Evolutionary conservation across 53 echinoderm and acorn worm genomes (phyloP).

Genomic region (Apostichopus leukothele): DNA sequence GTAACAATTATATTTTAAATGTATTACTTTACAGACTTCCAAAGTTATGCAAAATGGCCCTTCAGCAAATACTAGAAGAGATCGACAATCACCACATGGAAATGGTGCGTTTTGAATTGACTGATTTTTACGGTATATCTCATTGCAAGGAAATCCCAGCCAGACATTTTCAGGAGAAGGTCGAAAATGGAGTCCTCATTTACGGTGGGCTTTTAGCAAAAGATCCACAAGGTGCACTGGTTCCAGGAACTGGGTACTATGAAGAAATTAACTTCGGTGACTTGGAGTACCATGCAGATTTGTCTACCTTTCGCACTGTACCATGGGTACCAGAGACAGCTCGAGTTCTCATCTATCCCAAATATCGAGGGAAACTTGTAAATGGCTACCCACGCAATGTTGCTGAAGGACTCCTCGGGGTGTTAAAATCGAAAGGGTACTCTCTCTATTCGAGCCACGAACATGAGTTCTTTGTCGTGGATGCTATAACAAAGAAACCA

Average conservation of each 20-base stretch:
- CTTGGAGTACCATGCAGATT: conserved; percentile 65
- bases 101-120: conserved; percentile 77
- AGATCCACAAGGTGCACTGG: conserved; percentile 57
- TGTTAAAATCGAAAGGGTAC: conserved; percentile 64
- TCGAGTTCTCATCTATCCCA: conserved; percentile 68
- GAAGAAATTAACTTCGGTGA: conserved; percentile 72
- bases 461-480: conserved; percentile 87
- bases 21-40: not conserved
- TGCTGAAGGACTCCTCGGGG: conserved; percentile 68
- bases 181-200: conserved; percentile 59
- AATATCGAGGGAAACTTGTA: conserved; percentile 48
- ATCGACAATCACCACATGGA: conserved; percentile 63
- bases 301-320: conserved; percentile 67
- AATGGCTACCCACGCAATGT: conserved; percentile 68
- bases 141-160: conserved; percentile 68
- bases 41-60: conserved; percentile 15
- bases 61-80: conserved; percentile 40
- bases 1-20: no score
- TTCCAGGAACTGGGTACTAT: conserved; percentile 57
- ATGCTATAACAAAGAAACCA: conserved; percentile 62
- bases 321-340: conserved; percentile 82
- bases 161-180: conserved; percentile 69
- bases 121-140: conserved; percentile 72
- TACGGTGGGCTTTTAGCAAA: conserved; percentile 55
- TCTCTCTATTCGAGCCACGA: conserved; percentile 84